Percentiles rank a stretch among this genome's conserved stretches.
Conservation (phyloP, 1,140 invertebrate genomes). For the Phenacoccus solenopsis region DNA sequence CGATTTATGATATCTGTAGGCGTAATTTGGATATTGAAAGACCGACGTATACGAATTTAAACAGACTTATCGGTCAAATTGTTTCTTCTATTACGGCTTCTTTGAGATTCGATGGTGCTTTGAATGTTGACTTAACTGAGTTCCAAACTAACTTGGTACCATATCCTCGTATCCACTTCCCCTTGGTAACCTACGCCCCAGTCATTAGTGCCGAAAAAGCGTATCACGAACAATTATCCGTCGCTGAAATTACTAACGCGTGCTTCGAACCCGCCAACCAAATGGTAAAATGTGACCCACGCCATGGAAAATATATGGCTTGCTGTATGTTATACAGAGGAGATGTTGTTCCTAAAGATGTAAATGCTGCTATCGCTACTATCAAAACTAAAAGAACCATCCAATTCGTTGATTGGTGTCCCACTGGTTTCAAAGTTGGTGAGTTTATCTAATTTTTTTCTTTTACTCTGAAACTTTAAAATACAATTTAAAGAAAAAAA, state of each 20-base stretch:
- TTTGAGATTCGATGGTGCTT: slow-evolving; percentile 72
- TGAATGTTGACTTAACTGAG: slow-evolving; percentile 80
- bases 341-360: slow-evolving; percentile 53
- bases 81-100: slow-evolving; percentile 76
- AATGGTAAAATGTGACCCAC: slow-evolving; percentile 75
- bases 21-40: slow-evolving; percentile 77
- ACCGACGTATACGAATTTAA: slow-evolving; percentile 70
- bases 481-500: slow-evolving; percentile 26
- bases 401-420: slow-evolving; percentile 51
- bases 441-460: slow-evolving; percentile 26
- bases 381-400: slow-evolving; percentile 53
- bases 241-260: slow-evolving; percentile 52
- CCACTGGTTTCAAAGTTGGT: slow-evolving; percentile 44
- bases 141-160: slow-evolving; percentile 83
- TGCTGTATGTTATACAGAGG: slow-evolving; percentile 71
- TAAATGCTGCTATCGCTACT: slow-evolving; percentile 57
- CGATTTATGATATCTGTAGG: slow-evolving; percentile 83
- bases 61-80: slow-evolving; percentile 68
- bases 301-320: slow-evolving; percentile 73
- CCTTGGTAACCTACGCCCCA: slow-evolving; percentile 48
- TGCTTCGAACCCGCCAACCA: slow-evolving; percentile 58
- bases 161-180: slow-evolving; percentile 70
- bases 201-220: slow-evolving; percentile 50
- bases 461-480: slow-evolving; percentile 34
- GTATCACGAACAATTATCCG: slow-evolving; percentile 44